Base-by-base conservation (phyloP, 2,797 vertebrate genomes). In the Arnoldichthys spilopterus region DNA sequence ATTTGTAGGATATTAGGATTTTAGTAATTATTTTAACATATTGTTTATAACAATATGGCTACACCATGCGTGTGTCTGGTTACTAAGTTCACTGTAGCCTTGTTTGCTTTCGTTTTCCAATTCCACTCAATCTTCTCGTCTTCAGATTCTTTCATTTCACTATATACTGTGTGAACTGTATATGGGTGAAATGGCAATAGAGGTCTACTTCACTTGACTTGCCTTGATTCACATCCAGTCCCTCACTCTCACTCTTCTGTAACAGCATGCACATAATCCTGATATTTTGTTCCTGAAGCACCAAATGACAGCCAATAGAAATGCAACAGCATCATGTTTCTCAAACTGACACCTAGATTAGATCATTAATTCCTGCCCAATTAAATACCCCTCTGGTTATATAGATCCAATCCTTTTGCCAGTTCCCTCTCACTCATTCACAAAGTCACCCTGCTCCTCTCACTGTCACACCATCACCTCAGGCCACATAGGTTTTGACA, bases 311-410 rank as follows among this genome's bases (percentile, higher is more conserved):
- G 20, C 8, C 32, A 53, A 49, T 47, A 18, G 24, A 32, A 70
- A 53, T 47, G 37, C 43, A 8, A 8, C 24, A 53, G 28, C 30
- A 18, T 69, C 5, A 49, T 34, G 34, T 61, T 71, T 61, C 20
- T 2, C 22, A 72, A 20, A 53, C 8, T 49, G 4, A 69, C 26
- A 69, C 30, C 13, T 4, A 63, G n/a, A 43, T 53, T 30, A 30
- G 45, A 40, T 43, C 9, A 45, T 78, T 71, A 40, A 53, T 71
- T 63, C 34, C 8, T 18, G 20, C 49, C 76, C 18, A 20, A 15
- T 64, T 16, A 51, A 1, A 30, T 53, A n/a, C 30, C 47, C 47
- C 28, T 32, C 28, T 53, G 6, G n/a, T 32, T 53, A n/a, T 2
- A 34, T 32, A 32, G 62, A 8, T 11, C 62, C 15, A 32, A 16